Percentiles rank a stretch among this genome's conserved stretches.
Evolutionary conservation across 1,140 invertebrate species (phyloP).

Genomic region (Odontomachus brunneus): DNA sequence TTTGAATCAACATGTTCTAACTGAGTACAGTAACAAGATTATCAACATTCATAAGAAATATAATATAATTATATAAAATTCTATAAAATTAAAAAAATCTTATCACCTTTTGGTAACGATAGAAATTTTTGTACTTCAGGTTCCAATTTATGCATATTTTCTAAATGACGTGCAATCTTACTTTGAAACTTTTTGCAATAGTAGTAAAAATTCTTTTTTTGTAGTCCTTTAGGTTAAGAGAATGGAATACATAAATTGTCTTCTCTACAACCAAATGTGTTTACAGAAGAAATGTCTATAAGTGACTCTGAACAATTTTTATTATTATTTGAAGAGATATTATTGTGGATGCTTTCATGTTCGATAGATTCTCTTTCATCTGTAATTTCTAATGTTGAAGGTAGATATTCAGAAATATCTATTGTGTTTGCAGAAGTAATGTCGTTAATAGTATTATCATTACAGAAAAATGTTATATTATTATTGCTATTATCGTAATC

Average conservation of each 20-base stretch:
- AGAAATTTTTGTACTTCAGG: background rate
- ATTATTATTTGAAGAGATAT: background rate
- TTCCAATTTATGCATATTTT: slow-evolving; percentile 16
- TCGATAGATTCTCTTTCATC: background rate
- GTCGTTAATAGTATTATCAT: background rate
- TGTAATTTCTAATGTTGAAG: slow-evolving; percentile 6
- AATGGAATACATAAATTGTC: background rate
- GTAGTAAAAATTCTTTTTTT: slow-evolving; percentile 15
- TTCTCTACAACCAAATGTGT: slow-evolving; percentile 4
- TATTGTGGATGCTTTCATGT: background rate
- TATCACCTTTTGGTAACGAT: slow-evolving; percentile 6
- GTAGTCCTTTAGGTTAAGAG: background rate
- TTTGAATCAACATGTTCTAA: too few relatives aligned
- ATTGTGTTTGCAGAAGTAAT: background rate
- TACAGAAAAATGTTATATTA: background rate
- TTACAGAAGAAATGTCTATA: background rate
- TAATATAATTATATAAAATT: too few relatives aligned
- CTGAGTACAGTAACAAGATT: too few relatives aligned
- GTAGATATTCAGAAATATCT: background rate
- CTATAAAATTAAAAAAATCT: background rate
- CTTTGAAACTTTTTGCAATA: slow-evolving; percentile 12
- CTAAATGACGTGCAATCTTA: slow-evolving; percentile 8
- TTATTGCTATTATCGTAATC: background rate
- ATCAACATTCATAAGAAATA: too few relatives aligned
- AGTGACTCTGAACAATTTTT: background rate